A percentile compares a stretch with the other conserved stretches of the same genome.
Conservation (phyloP, 2,113 vertebrate species). For the Tympanuchus pallidicinctus region DNA sequence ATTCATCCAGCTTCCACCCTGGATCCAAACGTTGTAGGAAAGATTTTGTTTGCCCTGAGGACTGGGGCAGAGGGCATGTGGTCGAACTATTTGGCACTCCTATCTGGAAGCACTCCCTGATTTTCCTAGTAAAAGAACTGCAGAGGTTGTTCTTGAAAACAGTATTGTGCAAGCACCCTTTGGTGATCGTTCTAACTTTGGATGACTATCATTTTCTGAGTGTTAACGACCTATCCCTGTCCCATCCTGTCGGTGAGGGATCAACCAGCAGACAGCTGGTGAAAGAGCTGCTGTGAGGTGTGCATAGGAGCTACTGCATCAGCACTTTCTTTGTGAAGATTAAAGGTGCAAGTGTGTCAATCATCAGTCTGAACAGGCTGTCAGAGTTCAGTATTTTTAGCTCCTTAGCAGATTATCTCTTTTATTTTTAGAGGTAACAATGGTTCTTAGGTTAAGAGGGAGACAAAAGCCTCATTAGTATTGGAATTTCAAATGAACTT, state of each 20-base stretch:
- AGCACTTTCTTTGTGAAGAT: neutral
- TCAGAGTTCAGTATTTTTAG: conserved; percentile 37
- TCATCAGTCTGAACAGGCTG: conserved; percentile 6
- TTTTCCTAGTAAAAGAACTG: neutral
- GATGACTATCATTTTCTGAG: neutral
- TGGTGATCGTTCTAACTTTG: neutral
- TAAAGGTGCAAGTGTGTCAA: neutral
- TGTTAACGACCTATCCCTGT: neutral
- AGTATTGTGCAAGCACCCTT: neutral
- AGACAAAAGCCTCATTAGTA: conserved; percentile 46
- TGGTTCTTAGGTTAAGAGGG: conserved; percentile 6
- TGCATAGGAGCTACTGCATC: neutral
- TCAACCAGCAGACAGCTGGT: neutral
- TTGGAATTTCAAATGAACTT: conserved; percentile 34
- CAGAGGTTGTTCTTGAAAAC: neutral
- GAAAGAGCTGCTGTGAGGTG: neutral
- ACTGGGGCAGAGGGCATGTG: neutral
- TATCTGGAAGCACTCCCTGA: neutral
- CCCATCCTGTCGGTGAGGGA: neutral
- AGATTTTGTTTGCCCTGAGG: neutral
- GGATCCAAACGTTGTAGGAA: neutral
- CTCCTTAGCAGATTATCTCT: conserved; percentile 15
- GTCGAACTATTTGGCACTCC: neutral
- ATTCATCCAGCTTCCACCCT: neutral
- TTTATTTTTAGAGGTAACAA: conserved; percentile 26